phyloP scores from a whole-genome alignment of 2,113 vertebrate genomes.

The Hippoglossus stenolepis region DNA sequence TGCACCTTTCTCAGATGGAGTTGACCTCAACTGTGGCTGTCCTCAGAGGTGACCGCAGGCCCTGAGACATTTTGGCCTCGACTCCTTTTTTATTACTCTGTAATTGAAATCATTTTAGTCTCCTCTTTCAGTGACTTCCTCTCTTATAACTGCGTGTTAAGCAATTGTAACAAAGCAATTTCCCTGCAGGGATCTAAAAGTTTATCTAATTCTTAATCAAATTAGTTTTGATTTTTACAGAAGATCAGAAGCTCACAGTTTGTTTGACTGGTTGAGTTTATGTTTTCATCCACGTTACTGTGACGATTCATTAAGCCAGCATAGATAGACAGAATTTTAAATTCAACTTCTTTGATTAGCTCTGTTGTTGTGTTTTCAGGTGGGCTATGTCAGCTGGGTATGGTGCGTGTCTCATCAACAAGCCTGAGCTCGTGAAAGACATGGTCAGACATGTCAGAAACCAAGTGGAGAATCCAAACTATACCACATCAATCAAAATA shows the following conservation, averaged over 20 bases:
- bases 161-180: background rate
- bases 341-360: background rate
- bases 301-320: background rate
- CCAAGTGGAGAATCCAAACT: slow-evolving; percentile 89
- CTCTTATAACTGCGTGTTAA: background rate
- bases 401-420: slow-evolving; percentile 96
- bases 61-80: background rate
- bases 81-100: background rate
- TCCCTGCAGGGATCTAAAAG: background rate
- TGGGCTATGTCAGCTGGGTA: slow-evolving; percentile 96
- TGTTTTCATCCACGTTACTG: slow-evolving; percentile 4
- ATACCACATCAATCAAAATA: slow-evolving; percentile 95
- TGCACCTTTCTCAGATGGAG: slow-evolving; percentile 91
- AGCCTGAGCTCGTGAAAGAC: slow-evolving; percentile 92
- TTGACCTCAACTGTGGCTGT: slow-evolving; percentile 98
- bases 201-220: no score
- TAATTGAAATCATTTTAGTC: background rate
- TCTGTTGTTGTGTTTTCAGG: slow-evolving; percentile 74
- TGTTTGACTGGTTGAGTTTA: background rate
- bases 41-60: slow-evolving; percentile 87
- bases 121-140: background rate
- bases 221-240: background rate
- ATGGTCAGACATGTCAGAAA: slow-evolving; percentile 93
- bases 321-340: background rate
- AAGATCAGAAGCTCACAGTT: background rate